These are phyloP conservation scores for Macropus fuliginosus DNA, from an alignment of 2,797 vertebrate genomes.

Conservation along the genomic window DNA sequence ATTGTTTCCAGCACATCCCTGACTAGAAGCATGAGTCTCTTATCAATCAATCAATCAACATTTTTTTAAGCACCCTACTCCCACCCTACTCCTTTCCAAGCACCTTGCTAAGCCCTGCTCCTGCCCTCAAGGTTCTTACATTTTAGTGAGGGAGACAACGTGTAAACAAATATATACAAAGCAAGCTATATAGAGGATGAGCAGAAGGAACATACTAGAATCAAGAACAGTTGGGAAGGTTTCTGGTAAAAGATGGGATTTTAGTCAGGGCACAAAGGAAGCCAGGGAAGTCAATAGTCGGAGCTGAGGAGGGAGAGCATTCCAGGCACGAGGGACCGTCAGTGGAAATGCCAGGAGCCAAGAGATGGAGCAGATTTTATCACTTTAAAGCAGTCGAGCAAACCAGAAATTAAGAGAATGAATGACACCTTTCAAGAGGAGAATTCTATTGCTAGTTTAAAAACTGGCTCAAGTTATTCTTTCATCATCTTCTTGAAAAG, in stretches of 20 bases:
- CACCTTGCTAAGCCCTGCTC: neutral
- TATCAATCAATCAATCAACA: neutral
- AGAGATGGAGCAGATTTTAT: neutral
- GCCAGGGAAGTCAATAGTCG: neutral
- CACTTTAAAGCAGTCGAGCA: neutral
- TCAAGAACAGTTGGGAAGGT: neutral
- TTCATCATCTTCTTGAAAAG: slow-evolving; percentile 14
- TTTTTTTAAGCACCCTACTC: neutral
- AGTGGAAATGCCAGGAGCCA: neutral
- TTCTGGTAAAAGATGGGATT: neutral
- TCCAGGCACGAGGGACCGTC: neutral
- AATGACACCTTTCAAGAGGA: slow-evolving; percentile 3
- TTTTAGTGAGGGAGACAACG: neutral
- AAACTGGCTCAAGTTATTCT: slow-evolving; percentile 13
- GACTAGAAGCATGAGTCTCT: neutral
- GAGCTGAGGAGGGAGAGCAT: neutral
- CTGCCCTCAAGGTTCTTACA: neutral
- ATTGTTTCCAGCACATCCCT: neutral
- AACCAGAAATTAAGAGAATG: slow-evolving; percentile 2
- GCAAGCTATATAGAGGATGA: neutral
- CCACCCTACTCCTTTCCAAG: neutral
- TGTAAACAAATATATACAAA: neutral
- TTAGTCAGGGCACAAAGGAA: neutral
- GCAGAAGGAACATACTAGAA: neutral
- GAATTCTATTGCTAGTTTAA: slow-evolving; percentile 14